Percentiles rank a stretch among this genome's conserved stretches.
These are phyloP conservation scores for Hesperia comma DNA, from an alignment of 2,888 invertebrate genomes.

Conservation along the genomic window DNA sequence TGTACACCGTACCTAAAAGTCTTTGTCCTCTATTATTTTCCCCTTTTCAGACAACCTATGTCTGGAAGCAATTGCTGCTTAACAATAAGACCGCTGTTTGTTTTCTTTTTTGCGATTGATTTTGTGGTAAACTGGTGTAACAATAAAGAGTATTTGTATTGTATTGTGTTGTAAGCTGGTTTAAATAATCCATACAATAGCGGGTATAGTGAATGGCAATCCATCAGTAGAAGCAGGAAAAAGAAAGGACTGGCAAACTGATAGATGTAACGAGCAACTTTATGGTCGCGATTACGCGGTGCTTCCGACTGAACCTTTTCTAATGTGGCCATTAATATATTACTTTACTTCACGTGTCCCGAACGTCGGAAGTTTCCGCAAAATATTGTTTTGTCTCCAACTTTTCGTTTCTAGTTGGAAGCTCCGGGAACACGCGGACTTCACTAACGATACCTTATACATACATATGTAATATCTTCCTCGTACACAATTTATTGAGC, in stretches of 20 bases:
- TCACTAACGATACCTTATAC: neutral
- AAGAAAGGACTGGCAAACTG: conserved; percentile 17
- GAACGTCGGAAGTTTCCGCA: conserved; percentile 21
- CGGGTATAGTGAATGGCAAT: neutral
- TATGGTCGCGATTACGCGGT: conserved; percentile 25
- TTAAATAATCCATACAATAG: no score
- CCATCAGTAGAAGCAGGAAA: neutral
- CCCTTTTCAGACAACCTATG: no score
- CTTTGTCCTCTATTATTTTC: no score
- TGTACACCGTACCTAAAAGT: no score
- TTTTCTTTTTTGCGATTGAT: no score
- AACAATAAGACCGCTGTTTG: no score
- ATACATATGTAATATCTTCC: neutral
- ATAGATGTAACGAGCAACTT: conserved; percentile 28
- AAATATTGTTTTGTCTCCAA: conserved; percentile 24
- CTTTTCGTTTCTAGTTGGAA: conserved; percentile 9
- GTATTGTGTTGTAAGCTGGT: no score
- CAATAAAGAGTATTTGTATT: no score
- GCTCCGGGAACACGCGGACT: neutral
- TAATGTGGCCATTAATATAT: conserved; percentile 32
- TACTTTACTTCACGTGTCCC: conserved; percentile 29
- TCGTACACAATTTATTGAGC: no score
- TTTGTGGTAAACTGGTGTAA: no score
- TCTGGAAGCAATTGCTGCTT: no score
- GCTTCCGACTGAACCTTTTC: conserved; percentile 30